phyloP scores from a whole-genome alignment of 2,888 invertebrate species.

The Argyresthia albistria region DNA sequence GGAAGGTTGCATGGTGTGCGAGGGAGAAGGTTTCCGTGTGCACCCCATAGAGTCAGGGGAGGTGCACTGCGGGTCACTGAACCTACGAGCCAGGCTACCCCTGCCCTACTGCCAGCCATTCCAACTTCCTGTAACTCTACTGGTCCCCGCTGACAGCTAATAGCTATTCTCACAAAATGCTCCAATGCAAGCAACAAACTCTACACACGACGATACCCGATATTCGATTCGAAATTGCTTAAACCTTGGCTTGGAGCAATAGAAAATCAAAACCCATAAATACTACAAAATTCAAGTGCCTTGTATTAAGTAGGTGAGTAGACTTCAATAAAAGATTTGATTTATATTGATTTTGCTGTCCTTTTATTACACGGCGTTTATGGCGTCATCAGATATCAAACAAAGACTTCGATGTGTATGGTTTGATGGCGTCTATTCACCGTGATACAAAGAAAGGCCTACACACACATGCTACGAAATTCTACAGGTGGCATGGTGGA shows the following conservation, averaged over 20 bases:
- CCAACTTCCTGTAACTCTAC: slow-evolving; percentile 10
- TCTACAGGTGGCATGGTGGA: slow-evolving; percentile 37
- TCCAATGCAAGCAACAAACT: too few relatives aligned
- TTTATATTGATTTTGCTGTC: too few relatives aligned
- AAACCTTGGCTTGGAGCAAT: too few relatives aligned
- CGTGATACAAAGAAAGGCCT: neutral
- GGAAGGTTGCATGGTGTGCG: slow-evolving; percentile 18
- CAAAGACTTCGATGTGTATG: neutral
- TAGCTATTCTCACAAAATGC: neutral
- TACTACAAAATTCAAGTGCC: too few relatives aligned
- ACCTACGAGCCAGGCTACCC: slow-evolving; percentile 39
- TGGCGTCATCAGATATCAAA: neutral
- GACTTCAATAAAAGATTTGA: too few relatives aligned
- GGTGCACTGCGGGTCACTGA: slow-evolving; percentile 54
- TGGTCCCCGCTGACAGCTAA: neutral
- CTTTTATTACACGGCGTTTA: neutral
- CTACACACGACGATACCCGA: too few relatives aligned
- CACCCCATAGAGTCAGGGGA: slow-evolving; percentile 60
- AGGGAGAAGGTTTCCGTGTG: slow-evolving; percentile 25
- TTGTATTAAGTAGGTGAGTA: too few relatives aligned
- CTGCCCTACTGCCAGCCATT: slow-evolving; percentile 3
- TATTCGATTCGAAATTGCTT: too few relatives aligned
- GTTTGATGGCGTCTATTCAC: neutral
- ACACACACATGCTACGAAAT: slow-evolving; percentile 6
- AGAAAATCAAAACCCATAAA: too few relatives aligned